Evolutionary conservation across 2,113 vertebrate species (phyloP), one percentile per base, ranked within the genome.

Genomic region (Polypterus bichir): DNA sequence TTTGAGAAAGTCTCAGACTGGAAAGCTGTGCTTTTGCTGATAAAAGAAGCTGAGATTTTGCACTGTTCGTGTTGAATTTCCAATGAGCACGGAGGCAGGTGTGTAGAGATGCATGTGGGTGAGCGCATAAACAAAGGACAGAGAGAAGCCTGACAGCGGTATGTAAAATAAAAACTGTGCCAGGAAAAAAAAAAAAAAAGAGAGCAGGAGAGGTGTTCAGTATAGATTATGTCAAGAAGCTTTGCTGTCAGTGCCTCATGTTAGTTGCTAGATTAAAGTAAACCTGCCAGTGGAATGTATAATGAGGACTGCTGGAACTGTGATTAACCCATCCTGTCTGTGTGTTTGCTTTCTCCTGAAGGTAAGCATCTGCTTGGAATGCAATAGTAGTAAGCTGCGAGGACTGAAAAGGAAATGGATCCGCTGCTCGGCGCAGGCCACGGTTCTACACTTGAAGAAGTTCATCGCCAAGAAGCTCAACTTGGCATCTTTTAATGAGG

Each of bases 391-490:
- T 82, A 99, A 99, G 62, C 88, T 99, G 1, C 87, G 93, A 54
- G 93, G 93, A 54, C 78, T 99, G 67, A 99, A 99, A 72, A 81
- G 94, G 44, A 99, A 99, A 71, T 99, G 96, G 96, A 99, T 98
- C 74, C 92, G 96, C 76, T 99, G 96, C 69, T 99, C 95, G 4
- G 94, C 95, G 64, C 96, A 99, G 73, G 96, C 96, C 57, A 99
- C 96, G 0, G 96, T 97, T 69, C 85, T 99, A 60, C 96, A 98
- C 77, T 91, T 99, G 64, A 99, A 99, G 88, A 98, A 99, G 79
- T 99, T 99, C 88, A 98, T 98, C 79, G 96, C 96, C 83, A 99
- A 97, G 85, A 99, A 99, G 77, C 92, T 99, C 55, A 98, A 99
- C 77, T 84, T 99, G 66, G 93, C 95, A 66, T 99, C 96, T 49